Percentiles rank a stretch among this genome's conserved stretches.
Evolutionary conservation across 2,888 invertebrate genomes (phyloP).

Genomic region (Tipula unca): DNA sequence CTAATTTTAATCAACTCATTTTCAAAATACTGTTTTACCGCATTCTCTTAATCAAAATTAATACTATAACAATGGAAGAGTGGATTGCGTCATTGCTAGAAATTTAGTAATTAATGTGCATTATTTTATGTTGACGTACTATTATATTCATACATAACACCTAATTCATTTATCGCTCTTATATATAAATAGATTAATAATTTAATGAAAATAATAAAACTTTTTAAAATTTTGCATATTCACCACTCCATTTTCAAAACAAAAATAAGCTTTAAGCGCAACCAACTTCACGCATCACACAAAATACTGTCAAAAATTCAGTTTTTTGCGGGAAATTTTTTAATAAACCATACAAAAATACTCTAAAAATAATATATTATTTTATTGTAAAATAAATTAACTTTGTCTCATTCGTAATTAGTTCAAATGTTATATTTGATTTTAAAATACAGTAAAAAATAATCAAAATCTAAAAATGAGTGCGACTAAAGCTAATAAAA

Average conservation of each 20-base stretch:
- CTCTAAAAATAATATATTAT: not conserved
- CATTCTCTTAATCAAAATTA: not conserved
- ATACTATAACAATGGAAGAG: not conserved
- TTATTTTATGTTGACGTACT: no score
- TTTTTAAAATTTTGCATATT: no score
- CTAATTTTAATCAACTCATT: no score
- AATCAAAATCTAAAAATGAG: not conserved
- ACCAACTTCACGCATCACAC: not conserved
- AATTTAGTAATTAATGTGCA: no score
- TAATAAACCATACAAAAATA: not conserved
- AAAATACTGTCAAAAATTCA: not conserved
- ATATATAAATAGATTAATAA: no score
- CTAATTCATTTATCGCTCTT: no score
- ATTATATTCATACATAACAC: no score
- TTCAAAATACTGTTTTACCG: not conserved
- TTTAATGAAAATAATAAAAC: no score
- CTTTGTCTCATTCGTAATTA: not conserved
- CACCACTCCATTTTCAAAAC: not conserved
- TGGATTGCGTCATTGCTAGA: not conserved
- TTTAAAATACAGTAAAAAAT: not conserved
- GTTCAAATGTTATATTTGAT: not conserved
- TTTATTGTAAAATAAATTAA: not conserved
- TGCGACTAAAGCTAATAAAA: not conserved
- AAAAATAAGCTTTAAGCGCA: not conserved
- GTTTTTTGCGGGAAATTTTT: not conserved